Evolutionary conservation across 2,113 vertebrate species (phyloP), one percentile per base, ranked within the genome.

Genomic region (Protobothrops mucrosquamatus): DNA sequence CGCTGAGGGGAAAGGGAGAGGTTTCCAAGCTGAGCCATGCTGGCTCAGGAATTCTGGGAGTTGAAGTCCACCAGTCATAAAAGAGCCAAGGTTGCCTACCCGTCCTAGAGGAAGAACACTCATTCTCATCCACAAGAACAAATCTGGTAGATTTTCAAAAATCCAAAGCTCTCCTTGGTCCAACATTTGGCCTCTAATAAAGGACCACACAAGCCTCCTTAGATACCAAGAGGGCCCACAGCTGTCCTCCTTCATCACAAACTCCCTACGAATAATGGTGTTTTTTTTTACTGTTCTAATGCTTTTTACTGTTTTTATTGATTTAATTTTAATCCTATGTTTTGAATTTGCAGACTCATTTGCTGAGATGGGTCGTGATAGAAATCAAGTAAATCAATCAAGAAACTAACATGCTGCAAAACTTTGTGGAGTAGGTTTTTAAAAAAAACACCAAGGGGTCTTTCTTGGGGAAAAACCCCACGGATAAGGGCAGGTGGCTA

Each of bases 401-500:
- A 29, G 26, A 61, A 3, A 61, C 24, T 1, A 22, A 18, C 26
- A 92, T 43, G 89, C 0, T 0, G 92, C 90, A 43, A 92, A 93
- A 93, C 91, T 92, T 34, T 34, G n/a, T 34, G n/a, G 59, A 61
- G 56, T 24, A 3, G 26, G 3, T 64, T 64, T 97, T 56, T 95
- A 59, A 87, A 92, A 92, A 48, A 48, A 48, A 6, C 8, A 48
- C 8, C 48, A 87, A 5, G 59, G 29, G 11, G 14, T 91, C 92
- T 92, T 95, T 93, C 88, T 95, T 94, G 94, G 1, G 93, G 0
- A 23, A 93, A 94, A 94, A 96, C 88, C 11, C 87, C 93, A 46
- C 92, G 18, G 87, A 91, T 92, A 0, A 0, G 89, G 59, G 56
- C 92, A 92, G 94, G 93, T 93, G 92, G 89, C 87, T 2, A 0